Evolutionary conservation across 2,888 invertebrate species (phyloP).

Genomic region (Drosophila fulvimacula): DNA sequence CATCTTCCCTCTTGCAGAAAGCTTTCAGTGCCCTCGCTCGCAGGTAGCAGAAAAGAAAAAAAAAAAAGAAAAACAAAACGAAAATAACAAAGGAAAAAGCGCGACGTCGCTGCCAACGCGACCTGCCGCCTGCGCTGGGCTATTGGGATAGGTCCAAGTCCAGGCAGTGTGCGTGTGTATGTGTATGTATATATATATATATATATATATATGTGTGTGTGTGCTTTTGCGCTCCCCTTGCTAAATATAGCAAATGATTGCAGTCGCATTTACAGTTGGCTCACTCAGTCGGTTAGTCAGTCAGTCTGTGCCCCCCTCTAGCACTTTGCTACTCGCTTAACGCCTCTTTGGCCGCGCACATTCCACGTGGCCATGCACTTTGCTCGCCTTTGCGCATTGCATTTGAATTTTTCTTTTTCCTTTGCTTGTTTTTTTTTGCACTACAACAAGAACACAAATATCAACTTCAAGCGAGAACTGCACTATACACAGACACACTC

Average conservation of each 20-base stretch:
- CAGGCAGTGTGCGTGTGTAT: conserved; percentile 41
- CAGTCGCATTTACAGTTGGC: conserved; percentile 50
- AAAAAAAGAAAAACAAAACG: background rate
- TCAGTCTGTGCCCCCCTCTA: conserved; percentile 17
- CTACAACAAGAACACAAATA: conserved; percentile 29
- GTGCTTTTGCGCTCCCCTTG: conserved; percentile 26
- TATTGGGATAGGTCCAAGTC: conserved; percentile 76
- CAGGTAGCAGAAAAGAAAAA: conserved; percentile 4
- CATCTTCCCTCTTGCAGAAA: conserved; percentile 22
- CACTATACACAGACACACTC: conserved; percentile 20
- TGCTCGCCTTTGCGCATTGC: conserved; percentile 44
- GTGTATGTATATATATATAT: too few relatives aligned
- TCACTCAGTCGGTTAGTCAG: conserved; percentile 62
- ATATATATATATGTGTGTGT: conserved; percentile 14
- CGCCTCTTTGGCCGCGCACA: conserved; percentile 7
- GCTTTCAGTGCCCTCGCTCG: conserved; percentile 16
- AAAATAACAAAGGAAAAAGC: conserved; percentile 55
- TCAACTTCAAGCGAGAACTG: conserved; percentile 38
- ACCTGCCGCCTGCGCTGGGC: conserved; percentile 62
- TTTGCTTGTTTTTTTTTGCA: conserved; percentile 36
- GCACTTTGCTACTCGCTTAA: background rate
- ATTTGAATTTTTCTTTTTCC: conserved; percentile 45
- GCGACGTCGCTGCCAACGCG: conserved; percentile 44
- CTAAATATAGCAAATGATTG: conserved; percentile 71
- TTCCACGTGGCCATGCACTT: conserved; percentile 62